Evolutionary conservation across 2,888 invertebrate species (phyloP), one percentile per base, ranked within the genome.

Genomic region (Sminthurinus aureus): DNA sequence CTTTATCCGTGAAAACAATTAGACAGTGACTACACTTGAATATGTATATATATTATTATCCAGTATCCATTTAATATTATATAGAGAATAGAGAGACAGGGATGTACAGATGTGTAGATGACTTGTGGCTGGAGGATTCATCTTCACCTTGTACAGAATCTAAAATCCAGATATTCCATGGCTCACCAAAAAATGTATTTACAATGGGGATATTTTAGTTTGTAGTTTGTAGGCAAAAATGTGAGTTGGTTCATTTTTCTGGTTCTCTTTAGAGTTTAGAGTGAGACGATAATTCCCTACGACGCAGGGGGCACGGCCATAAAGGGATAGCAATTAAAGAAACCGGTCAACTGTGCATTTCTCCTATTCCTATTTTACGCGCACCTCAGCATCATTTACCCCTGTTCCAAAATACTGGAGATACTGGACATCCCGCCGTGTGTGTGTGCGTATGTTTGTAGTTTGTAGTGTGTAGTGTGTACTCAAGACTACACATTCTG

Each of bases 251-350:
- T 66, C 24, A 8, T 73, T 73, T 79, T 79, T 80, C 80, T 73
- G 73, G 78, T 4, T 38, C 38, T 38, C 38, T 38, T 38, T 38
- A 1, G 3, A 38, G 38, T 38, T 38, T 38, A 38, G 3, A 38
- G 38, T 38, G 38, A 38, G 38, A 38, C 78, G 71, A 83, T 81
- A 87, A 88, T 88, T 88, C 86, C 85, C 82, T 83, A 81, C 83
- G 71, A 79, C 82, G 81, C 87, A 85, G 87, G 87, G 87, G 87
- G 87, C 80, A 84, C 75, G 26, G 71, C 86, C 87, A 86, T 87
- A 86, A 88, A 88, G 85, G 87, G 85, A 84, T 81, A 87, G 86
- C 87, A 87, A 87, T 87, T 87, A 87, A 86, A 87, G 87, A 87
- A 87, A 86, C 87, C 87, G 87, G 87, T 88, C 87, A 87, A 86